phyloP scores from a whole-genome alignment of 2,888 invertebrate species.

The Digitonthophagus gazella region DNA sequence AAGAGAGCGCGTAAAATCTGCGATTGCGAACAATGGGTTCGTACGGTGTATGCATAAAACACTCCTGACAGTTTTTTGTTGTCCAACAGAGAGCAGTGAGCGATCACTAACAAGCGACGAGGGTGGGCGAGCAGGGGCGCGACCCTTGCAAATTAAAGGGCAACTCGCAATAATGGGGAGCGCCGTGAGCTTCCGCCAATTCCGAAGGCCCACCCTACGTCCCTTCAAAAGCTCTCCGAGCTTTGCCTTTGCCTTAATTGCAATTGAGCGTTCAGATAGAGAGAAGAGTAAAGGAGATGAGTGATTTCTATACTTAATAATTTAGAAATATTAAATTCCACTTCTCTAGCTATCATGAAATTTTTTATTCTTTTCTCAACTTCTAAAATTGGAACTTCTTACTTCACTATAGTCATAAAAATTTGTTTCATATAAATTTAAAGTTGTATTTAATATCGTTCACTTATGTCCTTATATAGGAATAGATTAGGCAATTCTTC shows the following conservation, averaged over 20 bases:
- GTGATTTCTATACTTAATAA: not conserved
- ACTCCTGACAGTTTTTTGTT: constrained; percentile 40
- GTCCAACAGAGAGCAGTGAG: constrained; percentile 38
- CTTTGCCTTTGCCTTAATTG: not conserved
- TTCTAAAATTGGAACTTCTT: too few relatives aligned
- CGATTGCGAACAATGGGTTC: constrained; percentile 6
- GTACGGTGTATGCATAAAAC: constrained; percentile 28
- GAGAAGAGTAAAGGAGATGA: not conserved
- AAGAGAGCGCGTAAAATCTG: not conserved
- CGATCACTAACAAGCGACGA: constrained; percentile 50
- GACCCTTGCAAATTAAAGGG: constrained; percentile 51
- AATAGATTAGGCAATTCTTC: too few relatives aligned
- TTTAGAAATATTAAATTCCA: too few relatives aligned
- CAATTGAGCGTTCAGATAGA: not conserved
- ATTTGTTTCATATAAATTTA: too few relatives aligned
- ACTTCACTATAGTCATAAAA: too few relatives aligned
- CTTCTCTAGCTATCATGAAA: too few relatives aligned
- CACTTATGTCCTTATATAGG: too few relatives aligned
- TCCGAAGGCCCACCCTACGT: not conserved
- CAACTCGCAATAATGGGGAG: constrained; percentile 45
- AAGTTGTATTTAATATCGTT: too few relatives aligned
- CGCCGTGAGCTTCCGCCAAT: constrained; percentile 26
- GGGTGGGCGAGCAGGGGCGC: constrained; percentile 50
- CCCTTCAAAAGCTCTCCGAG: not conserved
- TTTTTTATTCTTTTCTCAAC: too few relatives aligned